Percentiles rank a stretch among this genome's conserved stretches.
Conservation (phyloP, 2,797 vertebrate species). For the Cephalopachus bancanus region DNA sequence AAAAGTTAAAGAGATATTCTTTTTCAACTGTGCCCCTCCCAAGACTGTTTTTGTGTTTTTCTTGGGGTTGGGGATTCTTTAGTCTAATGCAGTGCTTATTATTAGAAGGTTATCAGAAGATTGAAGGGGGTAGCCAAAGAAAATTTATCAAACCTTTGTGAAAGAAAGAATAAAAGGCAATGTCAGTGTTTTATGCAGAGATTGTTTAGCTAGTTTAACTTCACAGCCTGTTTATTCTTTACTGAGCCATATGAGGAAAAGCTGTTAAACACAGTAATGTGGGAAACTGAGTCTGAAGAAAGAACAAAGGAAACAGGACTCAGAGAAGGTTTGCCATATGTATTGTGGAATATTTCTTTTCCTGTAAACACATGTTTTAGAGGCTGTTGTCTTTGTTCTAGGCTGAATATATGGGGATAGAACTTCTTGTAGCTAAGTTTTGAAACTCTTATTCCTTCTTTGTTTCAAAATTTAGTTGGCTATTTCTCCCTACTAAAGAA, state of each 20-base stretch:
- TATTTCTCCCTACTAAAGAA: constrained; percentile 42
- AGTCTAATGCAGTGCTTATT: constrained; percentile 57
- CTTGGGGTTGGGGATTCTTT: background rate
- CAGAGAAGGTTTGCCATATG: background rate
- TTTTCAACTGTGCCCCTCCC: constrained; percentile 74
- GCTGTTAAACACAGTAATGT: constrained; percentile 34
- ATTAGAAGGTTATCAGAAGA: constrained; percentile 73
- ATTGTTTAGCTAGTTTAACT: constrained; percentile 70
- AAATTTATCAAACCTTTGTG: constrained; percentile 73
- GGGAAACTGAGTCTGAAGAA: constrained; percentile 68
- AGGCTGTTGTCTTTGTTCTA: constrained; percentile 3
- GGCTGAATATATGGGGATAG: background rate
- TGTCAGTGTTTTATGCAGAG: constrained; percentile 67
- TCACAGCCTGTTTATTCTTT: constrained; percentile 68
- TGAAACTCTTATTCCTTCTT: constrained; percentile 49
- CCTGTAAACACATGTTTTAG: background rate
- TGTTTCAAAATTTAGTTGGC: constrained; percentile 22
- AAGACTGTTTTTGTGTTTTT: constrained; percentile 68
- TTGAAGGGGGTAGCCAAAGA: constrained; percentile 70
- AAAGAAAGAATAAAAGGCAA: constrained; percentile 57
- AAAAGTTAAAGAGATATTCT: constrained; percentile 78
- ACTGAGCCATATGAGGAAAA: constrained; percentile 56
- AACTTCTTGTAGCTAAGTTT: constrained; percentile 51
- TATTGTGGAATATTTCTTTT: constrained; percentile 46
- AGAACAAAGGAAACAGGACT: constrained; percentile 58